Evolutionary conservation across 2,113 vertebrate species (phyloP), one percentile per base, ranked within the genome.

Genomic region (Aldabrachelys gigantea): DNA sequence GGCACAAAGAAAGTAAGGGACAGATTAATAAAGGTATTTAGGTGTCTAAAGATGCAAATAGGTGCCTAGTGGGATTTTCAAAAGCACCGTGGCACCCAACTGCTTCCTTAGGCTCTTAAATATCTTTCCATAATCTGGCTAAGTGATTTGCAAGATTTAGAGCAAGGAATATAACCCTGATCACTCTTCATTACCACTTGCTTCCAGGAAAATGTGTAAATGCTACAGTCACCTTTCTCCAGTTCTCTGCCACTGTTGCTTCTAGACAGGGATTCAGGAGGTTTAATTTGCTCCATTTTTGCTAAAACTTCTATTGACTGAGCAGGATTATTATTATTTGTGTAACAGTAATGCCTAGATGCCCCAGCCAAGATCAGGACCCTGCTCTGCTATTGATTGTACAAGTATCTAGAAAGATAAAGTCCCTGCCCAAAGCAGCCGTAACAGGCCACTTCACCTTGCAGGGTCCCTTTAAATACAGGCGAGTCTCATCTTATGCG

Each of bases 311-410:
- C 72, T 75, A 50, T 87, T 93, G 92, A 56, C 69, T 96, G 94
- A 93, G 91, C 78, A 88, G 47, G 57, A 93, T 84, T 29, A n/a
- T 76, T 31, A 10, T 93, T 94, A 90, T 96, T 96, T 95, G 84
- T 81, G 41, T 89, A 96, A 92, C 93, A 91, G 49, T 56, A 92
- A 69, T 0, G 0, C 83, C 93, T 59, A 78, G 76, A 93, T 53
- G 50, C 92, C 91, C 92, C 83, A 86, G 21, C 19, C n/a, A 41
- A 38, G 35, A 75, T 75, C 69, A 75, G 69, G n/a, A 5, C 19
- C 8, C 21, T 2, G 17, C 91, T 79, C 89, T 0, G 22, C 86
- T 0, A 2, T 79, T 94, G 87, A 83, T 69, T 52, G 41, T 75
- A 52, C 82, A 92, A 41, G 35, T 78, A 10, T 57, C 80, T 85